phyloP scores from a whole-genome alignment of 2,888 invertebrate genomes.

The Crioceris asparagi region DNA sequence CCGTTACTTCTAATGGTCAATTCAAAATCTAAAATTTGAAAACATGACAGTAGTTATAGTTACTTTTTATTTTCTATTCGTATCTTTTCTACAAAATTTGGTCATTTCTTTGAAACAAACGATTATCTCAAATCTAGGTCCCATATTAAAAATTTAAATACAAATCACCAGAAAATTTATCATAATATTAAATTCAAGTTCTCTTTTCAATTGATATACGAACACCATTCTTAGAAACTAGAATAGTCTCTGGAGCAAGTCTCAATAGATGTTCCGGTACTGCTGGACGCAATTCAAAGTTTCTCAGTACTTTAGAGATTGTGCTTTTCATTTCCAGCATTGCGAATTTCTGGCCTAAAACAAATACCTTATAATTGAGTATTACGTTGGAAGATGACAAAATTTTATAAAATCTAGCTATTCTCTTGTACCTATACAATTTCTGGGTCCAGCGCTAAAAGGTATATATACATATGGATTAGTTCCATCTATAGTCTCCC shows the following conservation, averaged over 20 bases:
- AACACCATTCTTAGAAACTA: slow-evolving; percentile 13
- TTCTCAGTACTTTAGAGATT: slow-evolving; percentile 41
- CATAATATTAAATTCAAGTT: not conserved
- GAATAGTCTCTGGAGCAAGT: slow-evolving; percentile 10
- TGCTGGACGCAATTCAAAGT: slow-evolving; percentile 32
- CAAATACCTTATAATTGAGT: too few relatives aligned
- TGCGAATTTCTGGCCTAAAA: slow-evolving; percentile 38
- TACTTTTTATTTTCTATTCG: too few relatives aligned
- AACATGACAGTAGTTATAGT: too few relatives aligned
- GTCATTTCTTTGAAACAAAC: too few relatives aligned
- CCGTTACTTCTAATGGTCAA: too few relatives aligned
- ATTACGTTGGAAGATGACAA: too few relatives aligned
- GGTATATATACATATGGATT: slow-evolving; percentile 8
- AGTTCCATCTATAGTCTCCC: slow-evolving; percentile 16
- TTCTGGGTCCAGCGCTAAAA: slow-evolving; percentile 8
- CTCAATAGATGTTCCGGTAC: slow-evolving; percentile 5
- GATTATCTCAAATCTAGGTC: too few relatives aligned
- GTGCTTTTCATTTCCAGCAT: slow-evolving; percentile 45
- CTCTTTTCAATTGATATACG: slow-evolving; percentile 7
- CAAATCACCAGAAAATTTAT: not conserved
- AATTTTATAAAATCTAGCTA: too few relatives aligned
- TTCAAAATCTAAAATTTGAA: too few relatives aligned
- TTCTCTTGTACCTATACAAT: slow-evolving; percentile 5
- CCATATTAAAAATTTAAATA: too few relatives aligned
- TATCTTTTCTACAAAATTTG: too few relatives aligned